Evolutionary conservation across 2,888 invertebrate genomes (phyloP).

Genomic region (Drymonia ruficornis): DNA sequence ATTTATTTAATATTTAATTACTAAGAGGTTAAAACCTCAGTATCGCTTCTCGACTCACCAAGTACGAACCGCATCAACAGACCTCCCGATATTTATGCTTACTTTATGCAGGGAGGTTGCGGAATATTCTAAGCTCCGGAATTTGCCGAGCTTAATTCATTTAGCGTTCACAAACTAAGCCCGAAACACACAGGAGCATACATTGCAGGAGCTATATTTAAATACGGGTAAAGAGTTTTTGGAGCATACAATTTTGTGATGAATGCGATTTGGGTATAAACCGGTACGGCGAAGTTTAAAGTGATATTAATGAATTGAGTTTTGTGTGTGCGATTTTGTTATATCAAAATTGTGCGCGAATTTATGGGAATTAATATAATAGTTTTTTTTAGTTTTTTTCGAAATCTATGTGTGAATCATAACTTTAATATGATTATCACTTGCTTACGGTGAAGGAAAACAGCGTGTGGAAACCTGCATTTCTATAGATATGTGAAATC

Average conservation of each 20-base stretch:
- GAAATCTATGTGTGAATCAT: no score
- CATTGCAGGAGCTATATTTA: constrained; percentile 5
- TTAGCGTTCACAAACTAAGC: constrained; percentile 64
- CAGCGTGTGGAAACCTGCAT: no score
- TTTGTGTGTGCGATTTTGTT: background rate
- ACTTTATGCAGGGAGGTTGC: constrained; percentile 64
- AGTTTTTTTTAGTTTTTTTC: no score
- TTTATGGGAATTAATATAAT: background rate
- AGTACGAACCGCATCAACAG: constrained; percentile 51
- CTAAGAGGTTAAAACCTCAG: background rate
- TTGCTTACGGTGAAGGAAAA: no score
- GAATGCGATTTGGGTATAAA: constrained; percentile 22
- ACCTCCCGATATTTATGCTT: constrained; percentile 68
- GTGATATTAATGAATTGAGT: constrained; percentile 7
- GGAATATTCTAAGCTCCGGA: constrained; percentile 59
- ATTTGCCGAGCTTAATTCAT: constrained; percentile 66
- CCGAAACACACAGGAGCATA: constrained; percentile 12
- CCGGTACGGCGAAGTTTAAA: constrained; percentile 5
- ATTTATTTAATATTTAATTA: no score
- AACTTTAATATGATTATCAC: no score
- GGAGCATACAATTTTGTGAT: constrained; percentile 28
- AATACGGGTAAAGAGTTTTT: constrained; percentile 23
- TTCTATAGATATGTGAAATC: no score
- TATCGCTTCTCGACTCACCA: constrained; percentile 28
- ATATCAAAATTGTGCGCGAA: background rate